Evolutionary conservation across 2,113 vertebrate genomes (phyloP), one percentile per base, ranked within the genome.

Genomic region (Cyprinodon tularosa): DNA sequence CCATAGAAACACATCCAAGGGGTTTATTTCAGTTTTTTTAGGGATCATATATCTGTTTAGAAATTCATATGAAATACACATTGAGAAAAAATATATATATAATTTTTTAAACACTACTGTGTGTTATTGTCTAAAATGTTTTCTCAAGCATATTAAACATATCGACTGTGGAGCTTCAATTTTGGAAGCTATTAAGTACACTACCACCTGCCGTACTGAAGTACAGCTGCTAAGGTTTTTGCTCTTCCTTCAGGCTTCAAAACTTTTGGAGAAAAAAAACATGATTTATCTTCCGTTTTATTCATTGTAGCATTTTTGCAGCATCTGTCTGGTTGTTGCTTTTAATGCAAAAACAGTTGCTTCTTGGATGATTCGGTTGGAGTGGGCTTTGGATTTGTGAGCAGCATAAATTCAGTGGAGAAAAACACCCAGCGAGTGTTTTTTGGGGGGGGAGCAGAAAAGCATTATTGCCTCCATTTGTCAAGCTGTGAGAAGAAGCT

Each of bases 381-480:
- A 71, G 11, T 57, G 36, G 40, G 66, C 14, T 29, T 60, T 44
- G 37, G 44, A 68, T 37, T 44, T 65, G 62, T 48, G 29, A 74
- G 39, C 17, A 8, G 2, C 12, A 66, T 57, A 68, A 78, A 63
- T 72, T 69, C 45, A 67, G 53, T 74, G 71, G 73, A 36, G 17
- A 37, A 71, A 47, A 66, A 39, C 20, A 10, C 12, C 10, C 66
- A 42, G 12, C 44, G n/a, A 29, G 76, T 67, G 63, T 14, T 38
- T 62, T 62, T 59, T 12, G 39, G 29, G 0, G 15, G 45, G 22
- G 0, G 22, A 63, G 72, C 69, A 47, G 3, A 20, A 29, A 57
- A 67, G 39, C 36, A 37, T 65, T 76, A 38, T 45, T 69, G 60
- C 57, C 65, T 64, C 50, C 17, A 60, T 74, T 78, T 72, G 66